Conservation (phyloP, 2,888 invertebrate genomes). For the Drosophila lacicola region DNA sequence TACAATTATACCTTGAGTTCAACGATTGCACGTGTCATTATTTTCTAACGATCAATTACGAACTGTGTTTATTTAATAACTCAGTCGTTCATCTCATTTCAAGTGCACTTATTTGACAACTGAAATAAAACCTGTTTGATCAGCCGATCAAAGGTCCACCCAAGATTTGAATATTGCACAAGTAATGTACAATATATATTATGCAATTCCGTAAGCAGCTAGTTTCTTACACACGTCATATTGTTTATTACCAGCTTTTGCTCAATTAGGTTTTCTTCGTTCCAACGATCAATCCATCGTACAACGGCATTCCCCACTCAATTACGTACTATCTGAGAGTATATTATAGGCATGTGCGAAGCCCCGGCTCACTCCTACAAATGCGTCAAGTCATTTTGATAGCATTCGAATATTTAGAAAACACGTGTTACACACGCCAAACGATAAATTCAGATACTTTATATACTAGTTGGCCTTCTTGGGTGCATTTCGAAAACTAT, state of each 20-base stretch:
- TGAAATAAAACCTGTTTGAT: conserved; percentile 1
- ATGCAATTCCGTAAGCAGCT: conserved; percentile 24
- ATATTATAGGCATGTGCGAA: conserved; percentile 12
- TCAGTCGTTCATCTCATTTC: conserved; percentile 18
- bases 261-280: conserved; percentile 34
- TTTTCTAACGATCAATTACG: conserved; percentile 28
- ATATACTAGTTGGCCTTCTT: neutral
- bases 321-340: conserved; percentile 48
- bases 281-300: conserved; percentile 33
- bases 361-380: conserved; percentile 14
- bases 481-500: neutral
- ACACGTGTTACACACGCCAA: conserved; percentile 14
- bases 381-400: conserved; percentile 36
- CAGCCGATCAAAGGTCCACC: conserved; percentile 7
- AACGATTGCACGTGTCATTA: conserved; percentile 4
- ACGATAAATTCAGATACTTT: conserved; percentile 8
- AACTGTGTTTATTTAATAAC: conserved; percentile 15
- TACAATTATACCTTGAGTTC: conserved; percentile 2
- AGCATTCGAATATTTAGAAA: conserved; percentile 16
- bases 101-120: conserved; percentile 4
- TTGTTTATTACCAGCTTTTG: conserved; percentile 21
- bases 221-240: conserved; percentile 13
- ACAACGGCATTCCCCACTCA: conserved; percentile 53
- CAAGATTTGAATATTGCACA: neutral
- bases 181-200: neutral